Evolutionary conservation across 2,113 vertebrate genomes (phyloP).

Genomic region (Camelus bactrianus): DNA sequence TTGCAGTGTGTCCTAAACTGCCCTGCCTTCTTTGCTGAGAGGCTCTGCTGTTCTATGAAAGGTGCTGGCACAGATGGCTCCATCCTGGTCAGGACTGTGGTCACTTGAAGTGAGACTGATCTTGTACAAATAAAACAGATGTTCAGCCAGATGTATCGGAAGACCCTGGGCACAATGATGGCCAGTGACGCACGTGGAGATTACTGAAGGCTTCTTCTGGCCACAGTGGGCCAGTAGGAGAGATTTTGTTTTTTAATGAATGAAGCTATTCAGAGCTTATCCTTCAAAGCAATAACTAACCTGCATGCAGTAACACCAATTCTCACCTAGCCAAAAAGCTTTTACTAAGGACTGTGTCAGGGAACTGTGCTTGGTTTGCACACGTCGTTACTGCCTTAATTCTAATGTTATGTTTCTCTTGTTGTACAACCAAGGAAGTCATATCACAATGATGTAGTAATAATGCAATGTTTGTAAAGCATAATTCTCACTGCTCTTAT

Average conservation of each 20-base stretch:
- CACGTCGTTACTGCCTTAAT: conserved; percentile 65
- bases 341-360: conserved; percentile 22
- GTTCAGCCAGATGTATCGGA: conserved; percentile 88
- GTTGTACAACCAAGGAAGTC: conserved; percentile 43
- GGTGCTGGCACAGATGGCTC: conserved; percentile 88
- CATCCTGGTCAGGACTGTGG: conserved; percentile 86
- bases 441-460: conserved; percentile 33
- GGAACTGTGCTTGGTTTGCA: conserved; percentile 47
- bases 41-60: conserved; percentile 87
- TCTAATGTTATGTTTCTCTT: conserved; percentile 43
- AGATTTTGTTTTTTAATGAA: no score
- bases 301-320: not conserved
- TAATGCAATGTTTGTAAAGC: conserved; percentile 62
- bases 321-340: conserved; percentile 15
- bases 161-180: conserved; percentile 70
- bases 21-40: conserved; percentile 88
- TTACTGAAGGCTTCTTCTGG: conserved; percentile 85
- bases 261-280: no score
- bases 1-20: conserved; percentile 87
- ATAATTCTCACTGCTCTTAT: conserved; percentile 51
- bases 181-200: conserved; percentile 86
- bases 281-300: not conserved
- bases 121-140: conserved; percentile 88
- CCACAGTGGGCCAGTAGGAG: conserved; percentile 85
- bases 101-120: conserved; percentile 89